Percentiles rank a stretch among this genome's conserved stretches.
phyloP scores from a whole-genome alignment of 2,888 invertebrate species.

The Noctua janthina region DNA sequence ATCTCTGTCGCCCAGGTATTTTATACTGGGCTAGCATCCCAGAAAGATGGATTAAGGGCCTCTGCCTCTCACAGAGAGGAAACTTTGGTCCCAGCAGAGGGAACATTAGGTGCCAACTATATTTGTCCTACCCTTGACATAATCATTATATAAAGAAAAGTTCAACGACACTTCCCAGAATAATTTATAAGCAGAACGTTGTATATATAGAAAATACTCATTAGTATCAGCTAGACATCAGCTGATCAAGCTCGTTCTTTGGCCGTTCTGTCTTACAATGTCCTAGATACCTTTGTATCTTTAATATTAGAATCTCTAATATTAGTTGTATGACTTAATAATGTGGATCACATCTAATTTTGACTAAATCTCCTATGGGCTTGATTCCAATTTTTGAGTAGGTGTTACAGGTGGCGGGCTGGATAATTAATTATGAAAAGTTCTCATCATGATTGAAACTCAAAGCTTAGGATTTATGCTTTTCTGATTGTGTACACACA shows the following conservation, averaged over 20 bases:
- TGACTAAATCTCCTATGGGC: constrained; percentile 19
- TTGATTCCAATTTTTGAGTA: constrained; percentile 21
- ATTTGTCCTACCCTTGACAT: neutral
- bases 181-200: constrained; percentile 2
- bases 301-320: constrained; percentile 22
- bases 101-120: neutral
- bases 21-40: neutral
- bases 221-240: constrained; percentile 22
- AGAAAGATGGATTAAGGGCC: neutral
- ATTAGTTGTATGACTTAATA: constrained; percentile 42
- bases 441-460: neutral
- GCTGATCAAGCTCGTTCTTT: constrained; percentile 32
- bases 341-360: constrained; percentile 31
- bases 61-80: neutral
- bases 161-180: neutral
- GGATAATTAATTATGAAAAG: neutral
- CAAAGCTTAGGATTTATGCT: neutral
- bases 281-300: constrained; percentile 34
- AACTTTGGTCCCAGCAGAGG: neutral
- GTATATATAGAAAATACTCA: constrained; percentile 34
- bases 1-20: too few species aligned
- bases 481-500: neutral
- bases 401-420: neutral
- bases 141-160: neutral
- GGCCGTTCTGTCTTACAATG: constrained; percentile 35